Percentiles rank a stretch among this genome's conserved stretches.
phyloP scores from a whole-genome alignment of 2,888 invertebrate species.

The Temnothorax unifasciatus region DNA sequence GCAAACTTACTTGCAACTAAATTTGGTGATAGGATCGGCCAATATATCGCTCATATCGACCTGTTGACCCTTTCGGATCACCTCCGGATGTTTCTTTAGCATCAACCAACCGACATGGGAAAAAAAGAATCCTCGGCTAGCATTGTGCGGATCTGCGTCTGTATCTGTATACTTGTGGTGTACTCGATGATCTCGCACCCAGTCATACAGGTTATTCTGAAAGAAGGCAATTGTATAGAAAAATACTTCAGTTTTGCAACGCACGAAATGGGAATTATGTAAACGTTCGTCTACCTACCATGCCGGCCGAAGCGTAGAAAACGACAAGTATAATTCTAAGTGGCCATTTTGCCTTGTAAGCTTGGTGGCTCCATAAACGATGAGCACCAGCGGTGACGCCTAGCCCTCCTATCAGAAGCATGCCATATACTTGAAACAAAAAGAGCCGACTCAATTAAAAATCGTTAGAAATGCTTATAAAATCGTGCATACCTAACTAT shows the following conservation, averaged over 20 bases:
- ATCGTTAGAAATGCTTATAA: background rate
- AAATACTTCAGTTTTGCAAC: background rate
- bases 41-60: conserved; percentile 94
- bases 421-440: conserved; percentile 1
- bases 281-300: conserved; percentile 88
- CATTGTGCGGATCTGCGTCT: conserved; percentile 94
- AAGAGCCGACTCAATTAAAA: background rate
- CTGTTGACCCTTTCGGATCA: conserved; percentile 91
- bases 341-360: conserved; percentile 90
- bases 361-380: conserved; percentile 90
- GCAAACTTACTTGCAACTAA: conserved; percentile 90
- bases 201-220: conserved; percentile 91
- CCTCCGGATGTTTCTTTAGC: conserved; percentile 95
- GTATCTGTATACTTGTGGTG: conserved; percentile 92
- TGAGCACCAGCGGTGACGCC: conserved; percentile 91
- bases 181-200: conserved; percentile 92
- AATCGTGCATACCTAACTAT: background rate
- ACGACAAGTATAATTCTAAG: conserved; percentile 88
- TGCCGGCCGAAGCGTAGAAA: conserved; percentile 89
- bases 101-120: conserved; percentile 97
- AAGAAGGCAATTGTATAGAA: background rate
- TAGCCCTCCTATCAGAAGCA: conserved; percentile 88
- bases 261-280: background rate
- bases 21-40: conserved; percentile 92
- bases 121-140: conserved; percentile 95